phyloP scores from a whole-genome alignment of 2,113 vertebrate genomes.

The Clarias macrocephalus region DNA sequence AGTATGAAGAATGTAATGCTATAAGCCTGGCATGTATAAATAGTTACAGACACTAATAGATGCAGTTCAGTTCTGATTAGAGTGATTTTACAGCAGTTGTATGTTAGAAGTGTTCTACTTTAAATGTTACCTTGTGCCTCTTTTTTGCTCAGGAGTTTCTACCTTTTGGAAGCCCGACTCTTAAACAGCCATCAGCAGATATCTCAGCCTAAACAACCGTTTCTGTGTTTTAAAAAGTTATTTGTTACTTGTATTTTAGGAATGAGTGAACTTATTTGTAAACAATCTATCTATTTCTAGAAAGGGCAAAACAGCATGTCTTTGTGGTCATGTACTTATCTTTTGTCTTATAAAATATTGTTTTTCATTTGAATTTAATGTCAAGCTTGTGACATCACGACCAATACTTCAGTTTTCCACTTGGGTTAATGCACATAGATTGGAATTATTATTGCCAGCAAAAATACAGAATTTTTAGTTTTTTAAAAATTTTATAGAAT shows the following conservation, averaged over 20 bases:
- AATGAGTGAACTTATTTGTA: background rate
- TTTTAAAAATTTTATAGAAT: background rate
- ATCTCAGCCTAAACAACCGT: background rate
- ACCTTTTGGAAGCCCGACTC: background rate
- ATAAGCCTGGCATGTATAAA: background rate
- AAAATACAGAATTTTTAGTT: slow-evolving; percentile 4
- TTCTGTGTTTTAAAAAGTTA: slow-evolving; percentile 5
- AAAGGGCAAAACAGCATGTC: background rate
- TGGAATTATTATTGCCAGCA: background rate
- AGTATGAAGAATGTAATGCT: background rate
- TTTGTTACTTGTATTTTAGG: background rate
- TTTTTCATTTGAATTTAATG: background rate
- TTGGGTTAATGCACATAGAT: background rate
- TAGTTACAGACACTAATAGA: background rate
- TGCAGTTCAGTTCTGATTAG: background rate
- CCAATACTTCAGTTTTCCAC: background rate
- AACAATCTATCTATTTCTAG: background rate
- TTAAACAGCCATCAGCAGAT: background rate
- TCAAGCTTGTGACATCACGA: slow-evolving; percentile 15
- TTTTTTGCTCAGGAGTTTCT: slow-evolving; percentile 46
- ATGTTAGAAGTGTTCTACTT: background rate
- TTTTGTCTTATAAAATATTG: background rate
- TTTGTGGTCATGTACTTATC: background rate
- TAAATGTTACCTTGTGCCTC: slow-evolving; percentile 44
- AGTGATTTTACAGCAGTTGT: slow-evolving; percentile 8